Evolutionary conservation across 2,797 vertebrate genomes (phyloP).

Genomic region (Acanthornis magna): DNA sequence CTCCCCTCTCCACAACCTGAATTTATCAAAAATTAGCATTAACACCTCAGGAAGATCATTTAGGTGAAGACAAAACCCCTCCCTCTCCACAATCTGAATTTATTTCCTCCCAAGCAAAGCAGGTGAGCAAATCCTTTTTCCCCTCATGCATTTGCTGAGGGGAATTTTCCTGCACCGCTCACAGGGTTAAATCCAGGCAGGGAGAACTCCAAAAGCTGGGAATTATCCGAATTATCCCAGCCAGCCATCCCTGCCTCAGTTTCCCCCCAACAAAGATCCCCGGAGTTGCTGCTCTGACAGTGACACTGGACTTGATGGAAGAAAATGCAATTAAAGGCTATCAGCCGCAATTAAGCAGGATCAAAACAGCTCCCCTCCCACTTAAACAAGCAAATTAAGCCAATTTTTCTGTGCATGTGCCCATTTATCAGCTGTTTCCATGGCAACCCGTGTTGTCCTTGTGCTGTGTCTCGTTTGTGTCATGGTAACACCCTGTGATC

Average conservation of each 20-base stretch:
- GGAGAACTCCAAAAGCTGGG: not conserved
- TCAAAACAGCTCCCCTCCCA: conserved; percentile 47
- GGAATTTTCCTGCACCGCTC: not conserved
- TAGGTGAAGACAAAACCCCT: no score
- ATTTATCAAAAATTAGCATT: not conserved
- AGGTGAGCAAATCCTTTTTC: not conserved
- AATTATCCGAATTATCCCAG: not conserved
- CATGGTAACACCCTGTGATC: conserved; percentile 19
- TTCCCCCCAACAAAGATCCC: not conserved
- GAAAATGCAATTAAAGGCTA: not conserved
- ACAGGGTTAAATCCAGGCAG: not conserved
- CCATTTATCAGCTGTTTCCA: conserved; percentile 54
- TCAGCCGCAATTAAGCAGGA: conserved; percentile 39
- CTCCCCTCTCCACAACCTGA: accelerated
- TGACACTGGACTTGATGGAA: not conserved
- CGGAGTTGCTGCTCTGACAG: not conserved
- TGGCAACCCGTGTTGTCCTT: conserved; percentile 24
- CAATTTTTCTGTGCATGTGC: not conserved
- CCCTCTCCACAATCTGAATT: not conserved
- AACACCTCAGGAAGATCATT: no score
- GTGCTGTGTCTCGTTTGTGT: not conserved
- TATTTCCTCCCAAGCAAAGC: not conserved
- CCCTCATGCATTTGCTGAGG: accelerated
- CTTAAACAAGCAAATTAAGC: conserved; percentile 49
- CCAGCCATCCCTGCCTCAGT: not conserved